Evolutionary conservation across 2,797 vertebrate genomes (phyloP).

Genomic region (Sphenopsis melanotis): DNA sequence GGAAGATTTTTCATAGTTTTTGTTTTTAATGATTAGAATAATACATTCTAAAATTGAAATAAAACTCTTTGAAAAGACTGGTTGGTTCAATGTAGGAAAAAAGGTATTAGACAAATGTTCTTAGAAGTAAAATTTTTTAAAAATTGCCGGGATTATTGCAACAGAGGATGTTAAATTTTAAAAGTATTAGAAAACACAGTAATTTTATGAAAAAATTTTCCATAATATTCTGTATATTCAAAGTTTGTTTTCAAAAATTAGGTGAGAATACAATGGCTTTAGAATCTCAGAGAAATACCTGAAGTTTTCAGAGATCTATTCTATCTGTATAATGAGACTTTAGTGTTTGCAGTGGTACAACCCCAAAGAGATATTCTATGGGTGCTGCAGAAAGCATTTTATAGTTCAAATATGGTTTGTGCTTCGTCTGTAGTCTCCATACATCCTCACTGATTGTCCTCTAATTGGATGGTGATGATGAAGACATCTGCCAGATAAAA

Average conservation of each 20-base stretch:
- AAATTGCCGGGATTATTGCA: neutral
- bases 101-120: neutral
- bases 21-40: constrained; percentile 22
- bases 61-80: neutral
- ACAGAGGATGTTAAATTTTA: neutral
- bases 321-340: neutral
- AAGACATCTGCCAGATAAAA: constrained; percentile 4
- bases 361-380: neutral
- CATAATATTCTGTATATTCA: neutral
- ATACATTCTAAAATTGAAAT: neutral
- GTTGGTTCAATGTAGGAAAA: neutral
- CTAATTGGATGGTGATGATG: neutral
- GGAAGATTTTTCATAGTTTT: neutral
- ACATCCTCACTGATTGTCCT: neutral
- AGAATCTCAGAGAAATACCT: neutral
- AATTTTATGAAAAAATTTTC: neutral
- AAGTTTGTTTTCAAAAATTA: neutral
- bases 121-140: neutral
- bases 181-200: neutral
- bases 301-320: neutral
- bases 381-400: neutral
- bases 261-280: neutral
- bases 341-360: neutral
- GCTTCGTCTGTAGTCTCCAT: neutral
- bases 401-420: neutral